Conservation (phyloP, 2,113 vertebrate genomes). For the Chlorodrepanis virens region DNA sequence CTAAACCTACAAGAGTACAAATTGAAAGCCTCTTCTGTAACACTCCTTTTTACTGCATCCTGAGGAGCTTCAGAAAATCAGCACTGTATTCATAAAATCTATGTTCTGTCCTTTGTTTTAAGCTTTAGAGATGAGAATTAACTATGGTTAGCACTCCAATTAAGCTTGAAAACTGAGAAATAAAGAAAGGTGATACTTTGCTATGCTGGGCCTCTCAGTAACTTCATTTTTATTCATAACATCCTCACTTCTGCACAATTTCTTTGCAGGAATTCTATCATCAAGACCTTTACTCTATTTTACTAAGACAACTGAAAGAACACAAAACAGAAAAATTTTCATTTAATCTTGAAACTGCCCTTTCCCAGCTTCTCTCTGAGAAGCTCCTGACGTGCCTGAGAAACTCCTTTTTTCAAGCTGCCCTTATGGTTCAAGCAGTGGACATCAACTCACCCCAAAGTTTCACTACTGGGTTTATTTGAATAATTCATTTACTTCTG, state of each 20-base stretch:
- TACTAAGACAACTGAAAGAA: neutral
- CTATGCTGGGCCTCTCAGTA: neutral
- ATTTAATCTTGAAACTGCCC: neutral
- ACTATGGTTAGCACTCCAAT: neutral
- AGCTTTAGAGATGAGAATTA: neutral
- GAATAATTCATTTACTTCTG: neutral
- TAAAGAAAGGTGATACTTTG: neutral
- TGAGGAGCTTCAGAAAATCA: neutral
- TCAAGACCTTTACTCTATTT: neutral
- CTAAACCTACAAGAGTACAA: neutral
- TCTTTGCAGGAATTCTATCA: neutral
- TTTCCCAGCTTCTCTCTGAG: neutral
- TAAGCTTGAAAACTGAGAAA: neutral
- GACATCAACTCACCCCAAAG: neutral
- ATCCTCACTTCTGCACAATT: neutral
- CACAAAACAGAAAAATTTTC: neutral
- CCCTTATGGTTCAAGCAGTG: neutral
- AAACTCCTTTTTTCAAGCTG: neutral
- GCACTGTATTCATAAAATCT: neutral
- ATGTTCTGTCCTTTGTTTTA: neutral
- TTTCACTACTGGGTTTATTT: neutral
- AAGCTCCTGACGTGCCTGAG: neutral
- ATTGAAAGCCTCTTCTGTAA: neutral
- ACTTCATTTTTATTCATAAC: neutral
- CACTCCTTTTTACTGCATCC: neutral